Base-by-base conservation (phyloP, 2,888 invertebrate genomes). In the Crepidodera aurea region DNA sequence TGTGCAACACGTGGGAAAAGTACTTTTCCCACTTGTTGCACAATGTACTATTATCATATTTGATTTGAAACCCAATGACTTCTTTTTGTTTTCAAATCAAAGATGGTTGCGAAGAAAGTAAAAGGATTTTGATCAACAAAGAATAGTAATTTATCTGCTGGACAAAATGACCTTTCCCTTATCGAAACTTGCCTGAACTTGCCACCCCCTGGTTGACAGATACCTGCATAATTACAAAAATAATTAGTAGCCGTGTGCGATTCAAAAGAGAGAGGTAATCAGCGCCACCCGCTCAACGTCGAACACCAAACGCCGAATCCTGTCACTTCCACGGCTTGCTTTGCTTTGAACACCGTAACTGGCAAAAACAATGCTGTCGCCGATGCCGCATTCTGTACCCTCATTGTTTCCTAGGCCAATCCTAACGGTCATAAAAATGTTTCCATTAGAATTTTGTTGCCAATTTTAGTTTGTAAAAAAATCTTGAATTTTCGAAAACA, bases 201-300 rank as follows among this genome's bases (percentile, higher is more conserved):
- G 42, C 10, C 19, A 16, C 29, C 8, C 37, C n/a, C 16, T 13
- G 13, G 32, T 46, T 55, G 34, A 19, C 55, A 34, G 32, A 19
- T 34, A 32, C 55, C 61, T 61, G 61, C 51, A 51, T 65, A 62
- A 65, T 62, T 62, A 62, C 44, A 59, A 64, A 53, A 53, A 65
- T 65, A 65, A 62, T 65, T 65, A 65, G 51, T 58, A 51, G 53
- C 57, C 32, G 46, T 56, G 62, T 44, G 55, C 50, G 50, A 44
- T 55, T 55, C 59, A 65, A 60, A 51, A 59, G 53, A 25, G 37
- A 48, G 51, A 53, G 62, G 58, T 65, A 65, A 65, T 62, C 59
- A 62, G 48, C 53, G 15, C 19, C 46, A 27, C 46, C 46, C 48
- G 48, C 13, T 27, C 8, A 2, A 25, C 12, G 27, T 15, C 48